phyloP scores from a whole-genome alignment of 2,797 vertebrate genomes.

The Orestias chungarensis region DNA sequence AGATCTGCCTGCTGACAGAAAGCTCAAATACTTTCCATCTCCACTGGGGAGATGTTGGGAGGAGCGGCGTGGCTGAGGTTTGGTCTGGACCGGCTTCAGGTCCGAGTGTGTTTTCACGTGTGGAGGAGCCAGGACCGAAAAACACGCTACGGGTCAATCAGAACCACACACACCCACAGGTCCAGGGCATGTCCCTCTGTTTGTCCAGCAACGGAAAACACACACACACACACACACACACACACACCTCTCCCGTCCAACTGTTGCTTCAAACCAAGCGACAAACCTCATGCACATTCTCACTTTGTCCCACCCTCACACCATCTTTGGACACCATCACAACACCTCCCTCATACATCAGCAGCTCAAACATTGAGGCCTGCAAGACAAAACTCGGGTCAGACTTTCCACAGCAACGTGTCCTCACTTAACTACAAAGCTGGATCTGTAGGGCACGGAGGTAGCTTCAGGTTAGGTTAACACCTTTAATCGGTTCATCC shows the following conservation, averaged over 20 bases:
- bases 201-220: slow-evolving; percentile 35
- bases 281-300: slow-evolving; percentile 45
- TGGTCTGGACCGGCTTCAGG: slow-evolving; percentile 36
- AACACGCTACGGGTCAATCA: no score
- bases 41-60: slow-evolving; percentile 39
- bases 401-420: slow-evolving; percentile 19
- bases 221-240: neutral
- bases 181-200: slow-evolving; percentile 10
- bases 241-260: slow-evolving; percentile 21
- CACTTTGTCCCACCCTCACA: slow-evolving; percentile 21
- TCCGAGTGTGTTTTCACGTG: slow-evolving; percentile 43
- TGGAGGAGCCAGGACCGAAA: slow-evolving; percentile 42
- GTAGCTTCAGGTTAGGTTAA: neutral
- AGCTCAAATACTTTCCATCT: slow-evolving; percentile 58
- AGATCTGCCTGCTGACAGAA: slow-evolving; percentile 14
- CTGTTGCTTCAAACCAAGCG: slow-evolving; percentile 32
- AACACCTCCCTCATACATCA: slow-evolving; percentile 21
- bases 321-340: slow-evolving; percentile 18
- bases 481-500: slow-evolving; percentile 2
- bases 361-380: slow-evolving; percentile 18
- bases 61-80: slow-evolving; percentile 49
- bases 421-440: slow-evolving; percentile 8
- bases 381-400: slow-evolving; percentile 9
- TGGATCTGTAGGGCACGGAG: neutral
- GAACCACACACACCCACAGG: slow-evolving; percentile 24